A percentile compares a stretch with the other conserved stretches of the same genome.
Conservation (phyloP, 2,113 vertebrate genomes). For the Mandrillus leucophaeus region DNA sequence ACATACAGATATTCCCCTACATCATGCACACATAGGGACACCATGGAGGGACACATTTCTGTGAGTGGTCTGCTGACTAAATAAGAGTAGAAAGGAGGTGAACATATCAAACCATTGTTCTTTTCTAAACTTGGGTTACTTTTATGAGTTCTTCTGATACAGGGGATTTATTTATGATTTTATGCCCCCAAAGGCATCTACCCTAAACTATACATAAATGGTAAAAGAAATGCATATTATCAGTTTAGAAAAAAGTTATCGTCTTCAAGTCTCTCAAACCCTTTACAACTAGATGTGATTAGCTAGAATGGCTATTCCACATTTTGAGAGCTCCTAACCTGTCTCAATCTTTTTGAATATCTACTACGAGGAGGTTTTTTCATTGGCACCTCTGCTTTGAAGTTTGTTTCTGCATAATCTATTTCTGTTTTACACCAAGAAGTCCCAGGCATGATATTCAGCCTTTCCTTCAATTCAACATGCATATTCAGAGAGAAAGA, state of each 20-base stretch:
- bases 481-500: not conserved
- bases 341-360: not conserved
- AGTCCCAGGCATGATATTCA: not conserved
- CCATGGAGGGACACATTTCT: not conserved
- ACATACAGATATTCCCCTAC: not conserved
- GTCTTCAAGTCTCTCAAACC: not conserved
- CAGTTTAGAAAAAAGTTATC: not conserved
- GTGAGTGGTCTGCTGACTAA: not conserved
- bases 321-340: not conserved
- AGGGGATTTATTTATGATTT: not conserved
- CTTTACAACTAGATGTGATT: not conserved
- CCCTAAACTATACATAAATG: not conserved
- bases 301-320: not conserved
- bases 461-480: not conserved
- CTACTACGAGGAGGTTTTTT: not conserved
- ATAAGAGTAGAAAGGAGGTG: not conserved
- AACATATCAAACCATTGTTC: not conserved
- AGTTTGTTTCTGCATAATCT: not conserved
- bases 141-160: not conserved
- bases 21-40: not conserved
- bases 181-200: not conserved
- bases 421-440: not conserved
- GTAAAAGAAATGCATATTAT: not conserved
- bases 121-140: not conserved
- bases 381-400: not conserved